Evolutionary conservation across 2,888 invertebrate genomes (phyloP).

Genomic region (Drosophila ustulata): DNA sequence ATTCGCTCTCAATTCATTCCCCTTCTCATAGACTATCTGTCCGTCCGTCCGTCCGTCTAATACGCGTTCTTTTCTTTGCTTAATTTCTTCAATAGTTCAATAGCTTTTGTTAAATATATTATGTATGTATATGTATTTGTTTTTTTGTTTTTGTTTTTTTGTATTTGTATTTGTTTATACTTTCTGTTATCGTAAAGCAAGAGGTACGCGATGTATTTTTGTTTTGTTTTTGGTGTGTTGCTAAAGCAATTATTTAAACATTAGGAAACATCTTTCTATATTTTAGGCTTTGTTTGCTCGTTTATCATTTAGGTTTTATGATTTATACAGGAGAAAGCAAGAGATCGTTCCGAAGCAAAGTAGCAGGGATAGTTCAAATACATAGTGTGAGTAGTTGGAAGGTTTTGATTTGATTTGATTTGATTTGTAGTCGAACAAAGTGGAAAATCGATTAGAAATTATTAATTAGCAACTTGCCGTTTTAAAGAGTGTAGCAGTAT

Average conservation of each 20-base stretch:
- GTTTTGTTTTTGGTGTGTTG: constrained; percentile 51
- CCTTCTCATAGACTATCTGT: constrained; percentile 2
- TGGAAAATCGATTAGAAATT: constrained; percentile 28
- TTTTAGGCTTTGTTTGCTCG: constrained; percentile 17
- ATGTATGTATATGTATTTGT: constrained; percentile 45
- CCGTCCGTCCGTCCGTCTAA: constrained; percentile 7
- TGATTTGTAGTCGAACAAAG: constrained; percentile 25
- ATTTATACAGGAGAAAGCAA: constrained; percentile 57
- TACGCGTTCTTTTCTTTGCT: constrained; percentile 26
- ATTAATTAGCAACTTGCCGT: constrained; percentile 20
- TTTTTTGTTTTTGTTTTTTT: constrained; percentile 32
- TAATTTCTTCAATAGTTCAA: constrained; percentile 35
- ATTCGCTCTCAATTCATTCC: constrained; percentile 61
- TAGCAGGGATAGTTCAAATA: constrained; percentile 9
- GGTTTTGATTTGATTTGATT: constrained; percentile 42
- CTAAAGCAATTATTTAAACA: constrained; percentile 72
- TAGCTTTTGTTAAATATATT: constrained; percentile 44
- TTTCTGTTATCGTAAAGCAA: constrained; percentile 74
- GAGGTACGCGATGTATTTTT: constrained; percentile 81
- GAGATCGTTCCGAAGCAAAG: constrained; percentile 33
- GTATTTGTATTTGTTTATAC: constrained; percentile 55
- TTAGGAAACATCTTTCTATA: constrained; percentile 66
- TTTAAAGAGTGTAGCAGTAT: constrained; percentile 12
- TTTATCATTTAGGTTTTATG: not conserved
- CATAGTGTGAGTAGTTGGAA: constrained; percentile 44